Evolutionary conservation across 1,140 invertebrate genomes (phyloP).

Genomic region (Tetramorium simillimum): DNA sequence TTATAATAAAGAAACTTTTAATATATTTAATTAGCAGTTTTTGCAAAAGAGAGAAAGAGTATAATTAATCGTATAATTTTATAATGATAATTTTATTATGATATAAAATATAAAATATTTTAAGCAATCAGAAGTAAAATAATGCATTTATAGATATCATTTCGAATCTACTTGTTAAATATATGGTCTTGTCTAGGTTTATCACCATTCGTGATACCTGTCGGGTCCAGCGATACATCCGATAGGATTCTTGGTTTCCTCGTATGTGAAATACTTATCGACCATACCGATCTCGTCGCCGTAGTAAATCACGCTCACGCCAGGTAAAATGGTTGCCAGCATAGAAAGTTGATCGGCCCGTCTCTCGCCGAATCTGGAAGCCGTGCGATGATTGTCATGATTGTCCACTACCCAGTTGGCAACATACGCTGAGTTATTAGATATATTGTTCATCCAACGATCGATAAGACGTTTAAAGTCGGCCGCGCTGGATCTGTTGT

Average conservation of each 20-base stretch:
- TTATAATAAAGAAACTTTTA: background rate
- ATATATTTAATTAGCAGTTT: background rate
- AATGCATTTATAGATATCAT: background rate
- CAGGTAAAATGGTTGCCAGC: constrained; percentile 89
- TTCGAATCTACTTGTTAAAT: background rate
- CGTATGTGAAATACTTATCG: constrained; percentile 85
- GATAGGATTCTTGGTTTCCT: constrained; percentile 84
- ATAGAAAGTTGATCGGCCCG: constrained; percentile 89
- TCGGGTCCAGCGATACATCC: constrained; percentile 83
- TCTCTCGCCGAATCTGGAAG: constrained; percentile 86
- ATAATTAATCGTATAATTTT: background rate
- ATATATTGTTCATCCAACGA: constrained; percentile 87
- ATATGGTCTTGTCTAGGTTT: background rate
- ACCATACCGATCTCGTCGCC: constrained; percentile 92
- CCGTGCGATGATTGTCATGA: constrained; percentile 74
- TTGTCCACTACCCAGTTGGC: constrained; percentile 87
- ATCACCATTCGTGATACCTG: background rate
- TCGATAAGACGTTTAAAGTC: constrained; percentile 86
- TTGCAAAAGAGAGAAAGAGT: background rate
- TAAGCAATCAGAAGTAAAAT: background rate
- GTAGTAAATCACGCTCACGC: constrained; percentile 91
- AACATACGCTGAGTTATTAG: constrained; percentile 75
- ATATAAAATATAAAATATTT: background rate
- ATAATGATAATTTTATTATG: background rate
- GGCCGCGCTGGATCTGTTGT: constrained; percentile 85